These are phyloP conservation scores for Acanthopleura granulata DNA, from an alignment of 2,888 invertebrate species.

Conservation along the genomic window DNA sequence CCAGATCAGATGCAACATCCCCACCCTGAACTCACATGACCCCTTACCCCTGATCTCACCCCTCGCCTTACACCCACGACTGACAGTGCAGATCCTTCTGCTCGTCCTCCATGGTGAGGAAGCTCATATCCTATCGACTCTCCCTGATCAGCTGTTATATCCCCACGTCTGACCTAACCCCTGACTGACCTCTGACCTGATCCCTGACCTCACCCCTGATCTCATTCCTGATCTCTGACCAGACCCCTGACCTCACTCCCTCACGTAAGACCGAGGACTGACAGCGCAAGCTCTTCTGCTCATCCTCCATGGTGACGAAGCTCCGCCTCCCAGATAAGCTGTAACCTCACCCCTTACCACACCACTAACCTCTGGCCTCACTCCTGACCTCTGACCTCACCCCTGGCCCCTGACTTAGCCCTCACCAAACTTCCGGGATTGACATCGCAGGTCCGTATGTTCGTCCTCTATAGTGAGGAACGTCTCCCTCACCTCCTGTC, in stretches of 20 bases:
- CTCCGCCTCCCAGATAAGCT: conserved; percentile 9
- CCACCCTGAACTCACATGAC: no score
- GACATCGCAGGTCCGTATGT: conserved; percentile 5
- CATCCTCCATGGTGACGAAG: conserved; percentile 3
- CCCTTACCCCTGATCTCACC: no score
- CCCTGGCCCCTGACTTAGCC: no score
- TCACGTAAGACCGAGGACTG: neutral
- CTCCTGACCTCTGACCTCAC: no score
- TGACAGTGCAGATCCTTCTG: conserved; percentile 1
- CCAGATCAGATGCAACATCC: no score
- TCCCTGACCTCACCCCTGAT: no score
- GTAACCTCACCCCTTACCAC: conserved; percentile 4
- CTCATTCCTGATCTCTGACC: no score
- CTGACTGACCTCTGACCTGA: no score
- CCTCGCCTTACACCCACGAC: neutral
- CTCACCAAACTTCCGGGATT: conserved; percentile 7
- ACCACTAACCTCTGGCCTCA: no score
- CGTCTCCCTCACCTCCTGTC: conserved; percentile 14
- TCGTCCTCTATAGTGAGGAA: conserved; percentile 4
- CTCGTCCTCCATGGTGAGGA: conserved; percentile 5
- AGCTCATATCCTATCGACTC: conserved; percentile 15
- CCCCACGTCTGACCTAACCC: neutral
- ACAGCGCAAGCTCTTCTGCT: neutral
- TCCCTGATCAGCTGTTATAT: conserved; percentile 12
- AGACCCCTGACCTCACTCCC: no score